A percentile compares a stretch with the other conserved stretches of the same genome.
phyloP scores from a whole-genome alignment of 2,113 vertebrate genomes.

The Periophthalmus modestus region DNA sequence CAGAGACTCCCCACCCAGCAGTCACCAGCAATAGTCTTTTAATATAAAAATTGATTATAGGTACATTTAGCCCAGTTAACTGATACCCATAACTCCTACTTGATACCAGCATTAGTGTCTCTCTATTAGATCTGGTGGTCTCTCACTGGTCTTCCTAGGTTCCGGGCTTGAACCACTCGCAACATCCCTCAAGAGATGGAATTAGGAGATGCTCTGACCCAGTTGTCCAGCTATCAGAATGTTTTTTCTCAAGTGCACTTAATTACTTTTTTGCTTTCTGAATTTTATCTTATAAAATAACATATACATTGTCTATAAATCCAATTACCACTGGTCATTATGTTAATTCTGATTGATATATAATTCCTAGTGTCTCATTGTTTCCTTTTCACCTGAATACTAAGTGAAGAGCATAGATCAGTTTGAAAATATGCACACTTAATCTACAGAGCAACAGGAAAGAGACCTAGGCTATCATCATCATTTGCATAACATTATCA shows the following conservation, averaged over 20 bases:
- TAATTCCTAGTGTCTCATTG: not conserved
- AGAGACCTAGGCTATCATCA: slow-evolving; percentile 38
- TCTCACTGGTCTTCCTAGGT: not conserved
- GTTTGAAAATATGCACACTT: slow-evolving; percentile 26
- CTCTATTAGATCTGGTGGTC: too few relatives aligned
- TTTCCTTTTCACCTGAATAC: slow-evolving; percentile 31
- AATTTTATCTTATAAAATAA: too few relatives aligned
- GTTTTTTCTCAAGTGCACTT: not conserved
- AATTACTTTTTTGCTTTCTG: too few relatives aligned
- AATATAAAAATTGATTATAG: not conserved
- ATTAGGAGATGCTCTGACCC: not conserved
- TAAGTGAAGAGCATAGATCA: slow-evolving; percentile 9
- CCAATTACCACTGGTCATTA: not conserved
- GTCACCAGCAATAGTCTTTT: too few relatives aligned
- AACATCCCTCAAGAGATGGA: too few relatives aligned
- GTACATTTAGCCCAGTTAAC: not conserved
- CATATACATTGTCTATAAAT: not conserved
- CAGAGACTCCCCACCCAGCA: too few relatives aligned
- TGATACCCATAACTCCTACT: not conserved
- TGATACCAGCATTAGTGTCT: too few relatives aligned
- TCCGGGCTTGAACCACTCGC: not conserved
- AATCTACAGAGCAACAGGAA: slow-evolving; percentile 42
- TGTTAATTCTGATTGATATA: not conserved
- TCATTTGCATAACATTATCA: slow-evolving; percentile 62
- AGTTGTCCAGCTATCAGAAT: not conserved